phyloP scores from a whole-genome alignment of 2,888 invertebrate species.

The Drosophila mimica region DNA sequence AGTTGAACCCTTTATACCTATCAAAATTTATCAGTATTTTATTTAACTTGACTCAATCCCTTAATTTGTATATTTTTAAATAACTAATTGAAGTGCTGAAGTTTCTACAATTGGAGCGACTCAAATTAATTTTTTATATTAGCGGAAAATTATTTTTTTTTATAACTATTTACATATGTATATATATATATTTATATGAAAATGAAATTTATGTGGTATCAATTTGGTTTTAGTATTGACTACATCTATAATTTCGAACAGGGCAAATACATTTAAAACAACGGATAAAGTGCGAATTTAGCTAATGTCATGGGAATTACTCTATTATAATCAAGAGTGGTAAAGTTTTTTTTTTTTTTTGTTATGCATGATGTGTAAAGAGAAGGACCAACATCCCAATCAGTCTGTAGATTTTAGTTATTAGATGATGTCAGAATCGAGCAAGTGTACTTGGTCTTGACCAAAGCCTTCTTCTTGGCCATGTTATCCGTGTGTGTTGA shows the following conservation, averaged over 20 bases:
- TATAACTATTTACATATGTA: too few relatives aligned
- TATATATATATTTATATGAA: too few relatives aligned
- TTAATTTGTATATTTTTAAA: background rate
- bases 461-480: constrained; percentile 92
- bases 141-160: too few relatives aligned
- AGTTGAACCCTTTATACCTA: background rate
- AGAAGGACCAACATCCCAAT: constrained; percentile 2
- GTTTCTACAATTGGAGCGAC: too few relatives aligned
- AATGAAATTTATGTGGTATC: too few relatives aligned
- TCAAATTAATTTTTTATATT: too few relatives aligned
- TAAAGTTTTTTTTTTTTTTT: background rate
- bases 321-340: background rate
- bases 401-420: background rate
- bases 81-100: background rate
- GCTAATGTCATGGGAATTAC: background rate
- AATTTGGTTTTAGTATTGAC: too few relatives aligned
- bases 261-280: too few relatives aligned
- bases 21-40: background rate
- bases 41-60: too few relatives aligned
- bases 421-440: background rate
- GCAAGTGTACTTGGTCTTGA: constrained; percentile 86
- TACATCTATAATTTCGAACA: too few relatives aligned
- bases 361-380: background rate
- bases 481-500: constrained; percentile 93
- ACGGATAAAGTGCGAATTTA: background rate